Base-by-base conservation (phyloP, 2,888 invertebrate genomes). In the Cryptophagus acutangulus region DNA sequence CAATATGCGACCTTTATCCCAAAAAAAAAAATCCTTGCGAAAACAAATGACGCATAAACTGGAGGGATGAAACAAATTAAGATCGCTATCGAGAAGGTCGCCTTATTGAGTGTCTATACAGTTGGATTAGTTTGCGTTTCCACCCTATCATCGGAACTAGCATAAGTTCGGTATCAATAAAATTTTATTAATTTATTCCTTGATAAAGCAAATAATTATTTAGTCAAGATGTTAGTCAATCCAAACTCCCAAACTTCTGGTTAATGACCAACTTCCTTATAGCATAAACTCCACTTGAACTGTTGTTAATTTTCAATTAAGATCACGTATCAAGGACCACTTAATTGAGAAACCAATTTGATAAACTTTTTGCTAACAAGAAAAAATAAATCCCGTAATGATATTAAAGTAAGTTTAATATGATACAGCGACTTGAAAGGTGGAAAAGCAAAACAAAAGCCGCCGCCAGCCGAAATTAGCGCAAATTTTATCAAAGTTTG, bases 21-120 rank as follows among this genome's bases (percentile, higher is more conserved):
- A n/a, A 15, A 9, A 17, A 14, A 26, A 26, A 44, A 44, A 54
- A 48, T 51, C 51, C 45, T 38, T 30, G 36, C 41, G 43, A 34
- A 43, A 46, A 43, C 44, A 49, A 51, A 51, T 54, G 54, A 51
- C 47, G 48, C 52, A 47, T 52, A 45, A 49, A 53, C 34, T 48
- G 52, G n/a, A n/a, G 54, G 55, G 54, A 50, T 41, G 47, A 49
- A 55, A 53, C 52, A 54, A 57, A 57, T 58, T 57, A 53, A 56
- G 57, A 57, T 57, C 40, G 36, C 43, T 56, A 57, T 57, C 57
- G 47, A 29, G 36, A 42, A 33, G 51, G 46, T 40, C 40, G 45
- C 46, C 46, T 42, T 49, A 57, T 55, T 54, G 54, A 52, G 52
- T 54, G 54, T 53, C 54, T 51, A 48, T 52, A n/a, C n/a, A 51